Base-by-base conservation (phyloP, 2,888 invertebrate species). In the Drosophila picticornis region DNA sequence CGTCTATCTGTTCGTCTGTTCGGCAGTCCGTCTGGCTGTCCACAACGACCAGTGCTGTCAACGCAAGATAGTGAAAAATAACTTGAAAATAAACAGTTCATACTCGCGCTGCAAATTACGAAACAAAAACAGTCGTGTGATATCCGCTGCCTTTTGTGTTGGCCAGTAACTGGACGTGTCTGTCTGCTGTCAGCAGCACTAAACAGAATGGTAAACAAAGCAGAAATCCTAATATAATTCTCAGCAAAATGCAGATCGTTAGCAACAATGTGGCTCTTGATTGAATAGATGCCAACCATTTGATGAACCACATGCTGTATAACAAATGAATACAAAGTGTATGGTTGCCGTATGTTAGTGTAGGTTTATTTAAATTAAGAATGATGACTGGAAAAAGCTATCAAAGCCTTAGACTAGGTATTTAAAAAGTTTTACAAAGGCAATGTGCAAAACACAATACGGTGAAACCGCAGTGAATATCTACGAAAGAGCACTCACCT, bases 61-160 rank as follows among this genome's bases (percentile, higher is more conserved):
- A 70, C 76, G 72, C 73, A 81, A 77, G 77, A 81, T 77, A 80
- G 80, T 83, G 80, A 74, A 81, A 80, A 83, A 81, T 83, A 81
- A 83, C 72, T 83, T 79, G 71, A 77, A 83, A 71, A 79, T 79
- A 83, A 83, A 83, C 81, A 81, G 75, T 81, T 80, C 68, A 75
- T 64, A 71, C 50, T 72, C 70, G 64, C 70, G 55, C 43, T 58
- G 67, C 66, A 80, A 71, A 81, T 70, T 75, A 73, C 68, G 61
- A 57, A 48, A 29, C 59, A n/a, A n/a, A 19, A 62, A 43, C 66
- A 75, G 43, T 74, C 59, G 65, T 65, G 61, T 55, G 70, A 63
- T 64, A 64, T 63, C 52, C 73, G 43, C 40, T 34, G 62, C 32
- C 51, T 62, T 62, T 59, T 58, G 13, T 62, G 46, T 19, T 59